Conservation (phyloP, 1,140 invertebrate species). For the Lordiphosa clarofinis region DNA sequence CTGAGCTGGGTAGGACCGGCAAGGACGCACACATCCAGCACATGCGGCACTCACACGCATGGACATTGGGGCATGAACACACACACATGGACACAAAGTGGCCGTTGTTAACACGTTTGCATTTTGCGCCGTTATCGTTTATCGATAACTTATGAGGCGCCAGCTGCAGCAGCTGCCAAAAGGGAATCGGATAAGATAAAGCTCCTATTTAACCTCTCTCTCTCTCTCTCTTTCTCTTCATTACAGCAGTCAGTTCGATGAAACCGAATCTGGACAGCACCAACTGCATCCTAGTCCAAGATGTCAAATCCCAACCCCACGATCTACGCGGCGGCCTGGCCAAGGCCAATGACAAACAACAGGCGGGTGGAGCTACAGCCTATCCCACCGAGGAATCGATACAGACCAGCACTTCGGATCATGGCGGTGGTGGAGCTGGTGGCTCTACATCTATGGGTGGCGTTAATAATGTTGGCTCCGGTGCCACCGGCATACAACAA, state of each 20-base stretch:
- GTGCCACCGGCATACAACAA: constrained; percentile 60
- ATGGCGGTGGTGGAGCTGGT: constrained; percentile 73
- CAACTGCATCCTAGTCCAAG: constrained; percentile 93
- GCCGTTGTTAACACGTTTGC: constrained; percentile 73
- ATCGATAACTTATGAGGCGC: constrained; percentile 68
- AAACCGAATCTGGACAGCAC: constrained; percentile 89
- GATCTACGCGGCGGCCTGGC: constrained; percentile 83
- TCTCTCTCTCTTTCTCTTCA: neutral
- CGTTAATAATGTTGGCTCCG: constrained; percentile 1
- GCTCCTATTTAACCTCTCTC: constrained; percentile 1
- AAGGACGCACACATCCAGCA: constrained; percentile 5
- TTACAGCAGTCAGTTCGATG: constrained; percentile 92
- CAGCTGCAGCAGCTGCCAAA: constrained; percentile 25
- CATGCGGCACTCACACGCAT: constrained; percentile 4
- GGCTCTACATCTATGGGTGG: constrained; percentile 3
- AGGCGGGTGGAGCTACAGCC: constrained; percentile 80
- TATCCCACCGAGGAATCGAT: constrained; percentile 83
- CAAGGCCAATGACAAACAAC: constrained; percentile 80
- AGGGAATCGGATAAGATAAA: no score
- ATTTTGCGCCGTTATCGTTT: constrained; percentile 69
- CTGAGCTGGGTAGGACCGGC: neutral
- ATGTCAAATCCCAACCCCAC: constrained; percentile 92
- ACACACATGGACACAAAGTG: constrained; percentile 42
- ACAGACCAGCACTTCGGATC: constrained; percentile 85
- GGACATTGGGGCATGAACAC: constrained; percentile 5